phyloP scores from a whole-genome alignment of 2,888 invertebrate genomes.

The Caprella mutica region DNA sequence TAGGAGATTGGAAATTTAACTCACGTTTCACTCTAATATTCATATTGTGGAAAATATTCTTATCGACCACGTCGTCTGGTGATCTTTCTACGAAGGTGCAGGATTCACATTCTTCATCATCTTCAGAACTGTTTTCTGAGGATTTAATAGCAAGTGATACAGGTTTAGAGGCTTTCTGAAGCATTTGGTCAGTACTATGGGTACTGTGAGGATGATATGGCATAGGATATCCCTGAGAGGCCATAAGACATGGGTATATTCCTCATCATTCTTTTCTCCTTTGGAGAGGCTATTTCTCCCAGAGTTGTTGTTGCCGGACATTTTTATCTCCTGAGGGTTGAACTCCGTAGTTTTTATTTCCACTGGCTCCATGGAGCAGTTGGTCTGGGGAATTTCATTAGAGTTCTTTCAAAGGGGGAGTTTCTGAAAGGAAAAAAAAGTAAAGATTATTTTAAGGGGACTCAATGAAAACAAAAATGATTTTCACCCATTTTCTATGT shows the following conservation, averaged over 20 bases:
- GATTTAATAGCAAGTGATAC: neutral
- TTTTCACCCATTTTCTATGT: no score
- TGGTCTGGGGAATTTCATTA: conserved; percentile 3
- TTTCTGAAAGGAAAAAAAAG: no score
- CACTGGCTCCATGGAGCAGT: neutral
- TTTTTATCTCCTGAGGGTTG: conserved; percentile 4
- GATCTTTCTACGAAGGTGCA: no score
- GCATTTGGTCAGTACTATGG: neutral
- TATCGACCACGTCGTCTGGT: neutral
- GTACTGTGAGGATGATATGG: neutral
- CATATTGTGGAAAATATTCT: conserved; percentile 3
- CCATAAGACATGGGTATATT: conserved; percentile 1
- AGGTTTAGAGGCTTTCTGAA: neutral
- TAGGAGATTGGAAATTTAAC: neutral
- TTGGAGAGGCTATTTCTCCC: no score
- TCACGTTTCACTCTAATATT: neutral
- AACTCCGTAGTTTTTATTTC: conserved; percentile 1
- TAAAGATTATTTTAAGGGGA: no score
- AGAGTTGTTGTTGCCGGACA: neutral
- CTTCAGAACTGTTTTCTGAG: conserved; percentile 1
- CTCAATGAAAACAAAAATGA: no score
- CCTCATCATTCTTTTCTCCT: conserved; percentile 5
- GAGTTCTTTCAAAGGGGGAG: neutral
- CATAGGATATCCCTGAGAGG: neutral
- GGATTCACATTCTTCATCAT: no score